Evolutionary conservation across 2,888 invertebrate species (phyloP).

Genomic region (Raillietiella orientalis): DNA sequence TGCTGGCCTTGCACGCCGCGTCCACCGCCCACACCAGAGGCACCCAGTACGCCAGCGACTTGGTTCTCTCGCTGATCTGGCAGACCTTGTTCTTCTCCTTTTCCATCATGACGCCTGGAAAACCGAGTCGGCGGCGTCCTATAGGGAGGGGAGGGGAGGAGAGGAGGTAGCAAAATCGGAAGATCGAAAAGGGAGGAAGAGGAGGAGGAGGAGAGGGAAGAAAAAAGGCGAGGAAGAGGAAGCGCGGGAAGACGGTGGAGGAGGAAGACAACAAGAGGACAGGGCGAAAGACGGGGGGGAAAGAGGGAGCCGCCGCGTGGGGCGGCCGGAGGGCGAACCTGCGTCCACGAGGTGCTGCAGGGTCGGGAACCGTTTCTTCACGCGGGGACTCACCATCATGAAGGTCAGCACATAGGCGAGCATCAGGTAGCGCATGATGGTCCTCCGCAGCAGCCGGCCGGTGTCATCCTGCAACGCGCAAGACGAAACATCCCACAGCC

Average conservation of each 20-base stretch:
- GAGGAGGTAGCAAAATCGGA: too few relatives aligned
- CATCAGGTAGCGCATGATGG: slow-evolving; percentile 51
- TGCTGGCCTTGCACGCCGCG: slow-evolving; percentile 58
- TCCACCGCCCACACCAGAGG: slow-evolving; percentile 74
- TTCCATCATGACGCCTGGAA: slow-evolving; percentile 45
- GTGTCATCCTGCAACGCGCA: slow-evolving; percentile 47
- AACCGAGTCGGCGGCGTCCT: too few relatives aligned
- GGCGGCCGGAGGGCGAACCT: too few relatives aligned
- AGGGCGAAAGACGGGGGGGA: too few relatives aligned
- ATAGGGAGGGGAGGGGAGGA: too few relatives aligned
- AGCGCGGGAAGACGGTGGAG: too few relatives aligned
- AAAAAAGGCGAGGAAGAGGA: too few relatives aligned
- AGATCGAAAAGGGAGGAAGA: too few relatives aligned
- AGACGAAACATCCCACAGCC: too few relatives aligned
- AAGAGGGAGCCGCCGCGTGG: too few relatives aligned
- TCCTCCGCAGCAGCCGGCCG: slow-evolving; percentile 43
- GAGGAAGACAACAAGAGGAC: too few relatives aligned
- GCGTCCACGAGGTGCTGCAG: slow-evolving; percentile 51
- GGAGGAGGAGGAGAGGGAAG: too few relatives aligned
- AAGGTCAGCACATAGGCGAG: slow-evolving; percentile 59
- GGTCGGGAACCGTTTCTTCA: slow-evolving; percentile 60
- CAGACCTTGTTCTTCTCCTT: slow-evolving; percentile 47
- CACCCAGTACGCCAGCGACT: slow-evolving; percentile 75
- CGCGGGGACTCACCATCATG: slow-evolving; percentile 51
- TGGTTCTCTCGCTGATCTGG: slow-evolving; percentile 42